phyloP scores from a whole-genome alignment of 2,113 vertebrate species.

The Bos javanicus region DNA sequence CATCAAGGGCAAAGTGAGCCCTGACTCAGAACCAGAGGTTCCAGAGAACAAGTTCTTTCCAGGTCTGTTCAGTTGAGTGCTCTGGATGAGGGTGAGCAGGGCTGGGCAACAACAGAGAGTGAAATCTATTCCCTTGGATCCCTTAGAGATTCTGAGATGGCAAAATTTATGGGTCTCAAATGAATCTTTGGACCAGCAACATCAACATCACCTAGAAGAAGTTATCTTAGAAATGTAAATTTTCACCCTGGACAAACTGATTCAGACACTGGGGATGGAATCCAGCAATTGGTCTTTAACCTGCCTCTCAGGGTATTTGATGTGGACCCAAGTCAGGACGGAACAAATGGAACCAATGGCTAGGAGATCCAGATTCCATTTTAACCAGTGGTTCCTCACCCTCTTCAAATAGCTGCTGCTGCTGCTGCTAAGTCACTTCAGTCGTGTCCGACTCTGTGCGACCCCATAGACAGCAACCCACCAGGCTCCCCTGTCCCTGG shows the following conservation, averaged over 20 bases:
- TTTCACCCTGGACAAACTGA: not conserved
- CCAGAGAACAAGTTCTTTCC: not conserved
- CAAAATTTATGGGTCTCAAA: not conserved
- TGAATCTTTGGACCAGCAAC: not conserved
- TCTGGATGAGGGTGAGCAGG: not conserved
- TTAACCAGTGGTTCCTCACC: not conserved
- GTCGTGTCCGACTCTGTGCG: too few species aligned
- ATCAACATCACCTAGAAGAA: not conserved
- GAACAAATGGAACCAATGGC: not conserved
- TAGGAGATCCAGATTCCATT: not conserved
- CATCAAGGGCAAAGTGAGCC: not conserved
- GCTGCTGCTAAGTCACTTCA: too few species aligned
- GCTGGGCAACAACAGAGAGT: not conserved
- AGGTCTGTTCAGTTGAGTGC: not conserved
- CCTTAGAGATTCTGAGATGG: not conserved
- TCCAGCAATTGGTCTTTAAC: not conserved
- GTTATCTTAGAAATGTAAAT: conserved; percentile 10
- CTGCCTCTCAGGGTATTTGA: not conserved
- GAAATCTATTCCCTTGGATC: not conserved
- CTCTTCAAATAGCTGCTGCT: not conserved
- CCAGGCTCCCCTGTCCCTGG: too few species aligned
- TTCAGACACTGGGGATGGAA: not conserved
- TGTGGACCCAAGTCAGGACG: not conserved
- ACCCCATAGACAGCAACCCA: too few species aligned
- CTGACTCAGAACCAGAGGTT: not conserved